phyloP scores from a whole-genome alignment of 2,113 vertebrate genomes.

The Rhinichthys klamathensis region DNA sequence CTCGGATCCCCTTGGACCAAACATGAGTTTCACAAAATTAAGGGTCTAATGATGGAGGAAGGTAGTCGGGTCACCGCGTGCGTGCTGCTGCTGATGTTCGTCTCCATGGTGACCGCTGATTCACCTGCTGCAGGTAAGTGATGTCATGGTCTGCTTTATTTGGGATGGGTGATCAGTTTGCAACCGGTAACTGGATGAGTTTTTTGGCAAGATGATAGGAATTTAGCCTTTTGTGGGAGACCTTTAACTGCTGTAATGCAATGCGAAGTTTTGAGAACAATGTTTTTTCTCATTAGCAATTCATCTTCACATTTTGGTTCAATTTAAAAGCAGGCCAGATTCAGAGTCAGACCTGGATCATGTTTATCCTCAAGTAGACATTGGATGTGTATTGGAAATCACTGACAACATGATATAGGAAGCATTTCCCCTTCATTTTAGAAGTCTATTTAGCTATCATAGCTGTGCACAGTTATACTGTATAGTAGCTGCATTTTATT shows the following conservation, averaged over 20 bases:
- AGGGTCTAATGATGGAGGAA: slow-evolving; percentile 64
- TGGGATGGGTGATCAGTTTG: background rate
- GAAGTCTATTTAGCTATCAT: background rate
- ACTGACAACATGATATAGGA: no score
- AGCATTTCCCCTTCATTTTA: background rate
- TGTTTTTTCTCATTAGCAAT: background rate
- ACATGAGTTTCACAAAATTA: slow-evolving; percentile 74
- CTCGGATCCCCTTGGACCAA: slow-evolving; percentile 59
- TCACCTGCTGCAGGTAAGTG: slow-evolving; percentile 75
- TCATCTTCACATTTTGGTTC: background rate
- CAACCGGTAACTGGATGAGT: background rate
- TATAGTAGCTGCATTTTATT: no score
- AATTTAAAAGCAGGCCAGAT: background rate
- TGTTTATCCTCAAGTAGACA: background rate
- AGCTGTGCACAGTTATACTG: background rate
- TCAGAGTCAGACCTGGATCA: background rate
- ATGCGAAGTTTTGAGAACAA: background rate
- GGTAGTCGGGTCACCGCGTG: slow-evolving; percentile 54
- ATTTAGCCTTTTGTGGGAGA: background rate
- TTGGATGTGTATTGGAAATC: background rate
- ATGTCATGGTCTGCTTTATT: background rate
- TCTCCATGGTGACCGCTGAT: slow-evolving; percentile 67
- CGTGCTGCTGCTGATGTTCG: slow-evolving; percentile 59
- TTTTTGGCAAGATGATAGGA: background rate
- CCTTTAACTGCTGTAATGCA: background rate